Percentiles rank a stretch among this genome's conserved stretches.
phyloP scores from a whole-genome alignment of 2,888 invertebrate genomes.

The Eupeodes luniger region DNA sequence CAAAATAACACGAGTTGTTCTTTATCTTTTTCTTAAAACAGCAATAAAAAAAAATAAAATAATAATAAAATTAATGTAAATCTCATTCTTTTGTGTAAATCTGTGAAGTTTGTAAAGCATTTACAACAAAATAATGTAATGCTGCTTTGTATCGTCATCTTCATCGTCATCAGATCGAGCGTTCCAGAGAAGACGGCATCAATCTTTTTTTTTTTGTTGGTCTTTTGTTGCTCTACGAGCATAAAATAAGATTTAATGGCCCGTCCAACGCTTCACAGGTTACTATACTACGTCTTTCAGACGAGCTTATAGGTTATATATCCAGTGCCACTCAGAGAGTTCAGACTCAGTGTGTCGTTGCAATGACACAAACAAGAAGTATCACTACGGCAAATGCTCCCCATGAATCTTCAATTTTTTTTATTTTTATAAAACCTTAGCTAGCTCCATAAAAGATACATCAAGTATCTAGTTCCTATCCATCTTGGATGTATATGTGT shows the following conservation, averaged over 20 bases:
- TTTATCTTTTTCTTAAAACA: neutral
- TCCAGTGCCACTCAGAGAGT: conserved; percentile 30
- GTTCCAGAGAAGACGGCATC: conserved; percentile 4
- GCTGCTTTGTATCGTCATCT: neutral
- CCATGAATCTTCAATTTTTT: conserved; percentile 50
- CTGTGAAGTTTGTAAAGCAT: conserved; percentile 20
- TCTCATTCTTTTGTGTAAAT: conserved; percentile 14
- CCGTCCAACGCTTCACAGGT: conserved; percentile 59
- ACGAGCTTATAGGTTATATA: neutral
- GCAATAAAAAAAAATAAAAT: neutral
- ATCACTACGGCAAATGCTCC: conserved; percentile 59
- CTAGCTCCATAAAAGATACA: conserved; percentile 36
- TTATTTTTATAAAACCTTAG: neutral
- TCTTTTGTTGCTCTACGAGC: conserved; percentile 52
- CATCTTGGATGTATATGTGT: neutral
- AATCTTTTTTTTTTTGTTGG: conserved; percentile 14
- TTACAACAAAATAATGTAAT: conserved; percentile 15
- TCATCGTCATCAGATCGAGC: neutral
- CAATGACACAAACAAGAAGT: conserved; percentile 62
- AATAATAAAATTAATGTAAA: neutral
- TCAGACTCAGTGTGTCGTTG: conserved; percentile 45
- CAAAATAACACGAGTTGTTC: neutral
- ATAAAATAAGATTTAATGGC: conserved; percentile 73
- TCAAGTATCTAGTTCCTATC: conserved; percentile 28
- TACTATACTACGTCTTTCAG: conserved; percentile 52